Percentiles rank a stretch among this genome's conserved stretches.
Conservation (phyloP, 2,113 vertebrate species). For the Lepus europaeus region DNA sequence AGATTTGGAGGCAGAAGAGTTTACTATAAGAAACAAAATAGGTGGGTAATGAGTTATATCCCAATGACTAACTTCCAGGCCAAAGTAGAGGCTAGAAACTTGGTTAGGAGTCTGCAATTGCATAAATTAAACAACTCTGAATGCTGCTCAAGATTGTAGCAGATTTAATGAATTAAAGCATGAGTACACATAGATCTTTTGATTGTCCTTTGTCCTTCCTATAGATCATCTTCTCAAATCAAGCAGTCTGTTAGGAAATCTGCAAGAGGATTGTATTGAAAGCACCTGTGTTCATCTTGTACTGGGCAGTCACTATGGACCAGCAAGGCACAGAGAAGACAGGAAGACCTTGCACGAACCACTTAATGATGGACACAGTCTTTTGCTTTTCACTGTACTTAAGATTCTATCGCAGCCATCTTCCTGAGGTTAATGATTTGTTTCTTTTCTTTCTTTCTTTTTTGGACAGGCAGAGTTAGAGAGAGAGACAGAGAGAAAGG, state of each 20-base stretch:
- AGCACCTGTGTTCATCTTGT: background rate
- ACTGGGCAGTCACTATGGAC: background rate
- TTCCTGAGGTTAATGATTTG: background rate
- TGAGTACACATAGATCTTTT: background rate
- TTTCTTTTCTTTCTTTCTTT: too few relatives aligned
- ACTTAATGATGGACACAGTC: background rate
- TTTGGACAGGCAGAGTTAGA: too few relatives aligned
- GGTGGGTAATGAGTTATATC: background rate
- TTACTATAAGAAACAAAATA: background rate
- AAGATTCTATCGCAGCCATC: background rate
- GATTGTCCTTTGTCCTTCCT: conserved; percentile 37
- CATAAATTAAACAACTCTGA: background rate
- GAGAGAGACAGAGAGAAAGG: too few relatives aligned
- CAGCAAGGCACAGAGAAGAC: background rate
- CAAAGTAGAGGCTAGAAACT: background rate
- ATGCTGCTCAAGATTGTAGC: background rate
- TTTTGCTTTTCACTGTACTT: background rate
- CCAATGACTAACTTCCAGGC: background rate
- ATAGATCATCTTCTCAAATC: background rate
- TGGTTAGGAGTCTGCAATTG: conserved; percentile 29
- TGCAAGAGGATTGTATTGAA: background rate
- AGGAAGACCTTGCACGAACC: background rate
- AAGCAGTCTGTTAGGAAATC: background rate
- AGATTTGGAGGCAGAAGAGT: background rate
- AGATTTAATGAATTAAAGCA: background rate